These are phyloP conservation scores for Bombus confusus DNA, from an alignment of 1,140 invertebrate species.

Conservation along the genomic window DNA sequence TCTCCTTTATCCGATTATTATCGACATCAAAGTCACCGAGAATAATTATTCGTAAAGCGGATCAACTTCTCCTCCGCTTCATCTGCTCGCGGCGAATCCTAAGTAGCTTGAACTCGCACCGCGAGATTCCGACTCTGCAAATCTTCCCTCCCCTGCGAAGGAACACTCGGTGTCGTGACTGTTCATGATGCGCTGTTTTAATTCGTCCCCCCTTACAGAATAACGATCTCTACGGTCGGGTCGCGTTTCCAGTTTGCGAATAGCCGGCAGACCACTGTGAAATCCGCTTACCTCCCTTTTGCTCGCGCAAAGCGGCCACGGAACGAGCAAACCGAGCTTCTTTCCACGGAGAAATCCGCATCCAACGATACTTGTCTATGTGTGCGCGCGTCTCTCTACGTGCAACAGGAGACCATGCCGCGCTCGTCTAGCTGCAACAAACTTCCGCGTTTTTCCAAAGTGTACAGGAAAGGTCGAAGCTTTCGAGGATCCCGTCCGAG, in stretches of 20 bases:
- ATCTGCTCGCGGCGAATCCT: slow-evolving; percentile 29
- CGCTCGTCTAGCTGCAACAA: slow-evolving; percentile 37
- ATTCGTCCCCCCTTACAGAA: slow-evolving; percentile 13
- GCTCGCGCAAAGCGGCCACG: slow-evolving; percentile 44
- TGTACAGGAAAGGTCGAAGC: background rate
- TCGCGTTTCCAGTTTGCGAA: slow-evolving; percentile 28
- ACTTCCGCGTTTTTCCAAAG: slow-evolving; percentile 53
- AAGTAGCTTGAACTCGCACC: slow-evolving; percentile 39
- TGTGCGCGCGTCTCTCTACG: background rate
- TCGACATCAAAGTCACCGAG: slow-evolving; percentile 22
- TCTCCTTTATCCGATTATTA: slow-evolving; percentile 21
- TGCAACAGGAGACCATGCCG: slow-evolving; percentile 50
- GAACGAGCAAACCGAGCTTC: slow-evolving; percentile 54
- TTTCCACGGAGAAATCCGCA: slow-evolving; percentile 49
- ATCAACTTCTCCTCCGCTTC: slow-evolving; percentile 36
- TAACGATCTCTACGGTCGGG: slow-evolving; percentile 20
- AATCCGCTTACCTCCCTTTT: slow-evolving; percentile 65
- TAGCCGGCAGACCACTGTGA: slow-evolving; percentile 32
- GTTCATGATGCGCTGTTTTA: slow-evolving; percentile 27
- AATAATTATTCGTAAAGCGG: slow-evolving; percentile 51
- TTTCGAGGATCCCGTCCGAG: background rate
- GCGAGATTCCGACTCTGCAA: slow-evolving; percentile 10
- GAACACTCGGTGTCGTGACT: background rate
- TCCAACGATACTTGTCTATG: background rate
- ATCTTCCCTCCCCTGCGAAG: background rate